Percentiles rank a stretch among this genome's conserved stretches.
Evolutionary conservation across 2,797 vertebrate species (phyloP).

Genomic region (Scolopax rusticola): DNA sequence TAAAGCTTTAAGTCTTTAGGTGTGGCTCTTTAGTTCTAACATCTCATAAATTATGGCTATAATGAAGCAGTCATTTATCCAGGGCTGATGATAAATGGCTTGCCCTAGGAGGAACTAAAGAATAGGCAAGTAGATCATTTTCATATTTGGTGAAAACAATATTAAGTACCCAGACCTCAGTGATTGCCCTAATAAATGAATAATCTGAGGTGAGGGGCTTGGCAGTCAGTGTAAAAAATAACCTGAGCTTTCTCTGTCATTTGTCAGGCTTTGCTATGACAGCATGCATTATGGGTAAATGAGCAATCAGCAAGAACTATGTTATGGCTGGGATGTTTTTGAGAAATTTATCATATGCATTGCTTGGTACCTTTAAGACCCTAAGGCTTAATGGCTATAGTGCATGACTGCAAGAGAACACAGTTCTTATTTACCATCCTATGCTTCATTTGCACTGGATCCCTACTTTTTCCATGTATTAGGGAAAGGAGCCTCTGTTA

Average conservation of each 20-base stretch:
- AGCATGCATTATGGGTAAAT: conserved; percentile 91
- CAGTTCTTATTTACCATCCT: conserved; percentile 83
- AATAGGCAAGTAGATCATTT: conserved; percentile 93
- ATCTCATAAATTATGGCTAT: conserved; percentile 89
- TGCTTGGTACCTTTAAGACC: conserved; percentile 87
- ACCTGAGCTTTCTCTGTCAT: conserved; percentile 83
- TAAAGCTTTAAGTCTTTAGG: conserved; percentile 89
- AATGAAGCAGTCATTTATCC: conserved; percentile 91
- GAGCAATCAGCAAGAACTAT: conserved; percentile 90
- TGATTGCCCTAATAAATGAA: conserved; percentile 90
- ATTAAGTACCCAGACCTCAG: conserved; percentile 88
- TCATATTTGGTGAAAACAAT: conserved; percentile 93
- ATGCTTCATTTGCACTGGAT: conserved; percentile 83
- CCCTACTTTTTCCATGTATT: conserved; percentile 72
- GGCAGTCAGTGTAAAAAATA: conserved; percentile 89
- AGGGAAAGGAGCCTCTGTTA: conserved; percentile 61
- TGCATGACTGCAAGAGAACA: conserved; percentile 84
- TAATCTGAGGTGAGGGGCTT: conserved; percentile 89
- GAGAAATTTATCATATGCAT: conserved; percentile 88
- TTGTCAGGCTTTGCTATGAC: conserved; percentile 87
- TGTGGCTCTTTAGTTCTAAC: conserved; percentile 86
- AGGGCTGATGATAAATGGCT: conserved; percentile 85
- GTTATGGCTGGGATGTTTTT: conserved; percentile 89
- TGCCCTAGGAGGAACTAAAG: conserved; percentile 87
- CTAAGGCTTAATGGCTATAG: conserved; percentile 85